phyloP scores from a whole-genome alignment of 2,797 vertebrate species.

The Cryptoblepharus egeriae region DNA sequence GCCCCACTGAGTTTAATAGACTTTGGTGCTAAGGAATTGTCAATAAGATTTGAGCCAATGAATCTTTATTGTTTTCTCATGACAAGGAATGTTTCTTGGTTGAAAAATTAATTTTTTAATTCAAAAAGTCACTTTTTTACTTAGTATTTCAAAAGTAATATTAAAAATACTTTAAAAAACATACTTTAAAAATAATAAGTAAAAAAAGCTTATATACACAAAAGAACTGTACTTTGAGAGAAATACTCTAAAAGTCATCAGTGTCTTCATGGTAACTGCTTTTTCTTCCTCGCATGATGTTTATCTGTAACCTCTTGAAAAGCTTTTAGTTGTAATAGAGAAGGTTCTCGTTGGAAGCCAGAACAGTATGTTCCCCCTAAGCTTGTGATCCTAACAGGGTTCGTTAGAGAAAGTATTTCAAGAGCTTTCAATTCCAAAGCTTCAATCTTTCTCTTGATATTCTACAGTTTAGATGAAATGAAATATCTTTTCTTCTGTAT shows the following conservation, averaged over 20 bases:
- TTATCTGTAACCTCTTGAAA: constrained; percentile 26
- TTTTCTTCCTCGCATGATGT: constrained; percentile 1
- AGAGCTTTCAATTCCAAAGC: background rate
- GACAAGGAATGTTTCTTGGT: background rate
- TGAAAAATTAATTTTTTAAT: background rate
- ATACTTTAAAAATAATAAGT: background rate
- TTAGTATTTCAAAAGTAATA: too few species aligned
- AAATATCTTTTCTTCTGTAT: background rate
- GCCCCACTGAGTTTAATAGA: too few species aligned
- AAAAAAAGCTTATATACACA: background rate
- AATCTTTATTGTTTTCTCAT: too few species aligned
- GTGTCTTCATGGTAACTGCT: background rate
- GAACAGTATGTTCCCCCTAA: constrained; percentile 9
- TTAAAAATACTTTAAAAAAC: too few species aligned
- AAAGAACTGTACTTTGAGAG: background rate
- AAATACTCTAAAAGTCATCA: background rate
- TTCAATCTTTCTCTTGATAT: background rate
- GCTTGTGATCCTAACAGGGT: constrained; percentile 6
- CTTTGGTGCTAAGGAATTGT: too few species aligned
- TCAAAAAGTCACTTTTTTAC: background rate
- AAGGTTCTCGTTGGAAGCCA: constrained; percentile 13
- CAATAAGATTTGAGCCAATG: too few species aligned
- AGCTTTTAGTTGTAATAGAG: constrained; percentile 17
- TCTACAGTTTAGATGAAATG: background rate
- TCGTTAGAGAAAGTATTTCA: constrained; percentile 14